Base-by-base conservation (phyloP, 2,888 invertebrate species). In the Campoplex nolae region DNA sequence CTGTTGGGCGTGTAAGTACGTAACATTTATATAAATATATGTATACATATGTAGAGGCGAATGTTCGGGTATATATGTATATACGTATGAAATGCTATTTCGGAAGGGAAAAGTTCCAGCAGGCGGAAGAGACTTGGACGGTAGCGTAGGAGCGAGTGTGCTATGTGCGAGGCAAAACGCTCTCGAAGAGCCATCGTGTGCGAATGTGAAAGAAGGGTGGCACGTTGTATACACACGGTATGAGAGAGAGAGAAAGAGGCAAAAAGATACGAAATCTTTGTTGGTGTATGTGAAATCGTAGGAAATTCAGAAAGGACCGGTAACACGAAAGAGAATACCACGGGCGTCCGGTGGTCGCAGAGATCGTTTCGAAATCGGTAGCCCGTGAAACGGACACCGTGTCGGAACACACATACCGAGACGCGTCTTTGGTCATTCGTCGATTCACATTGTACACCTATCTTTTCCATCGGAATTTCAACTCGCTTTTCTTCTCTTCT, bases 371-470 rank as follows among this genome's bases (percentile, higher is more conserved):
- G 78, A 56, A 78, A 84, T 84, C 84, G 84, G 86, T 75, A 77
- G 86, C 62, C 78, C 86, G 81, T 84, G 86, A 87, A 84, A 84
- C 84, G 78, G 84, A 87, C 84, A 87, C 84, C 81, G 68, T 82
- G 84, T 84, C 84, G 54, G 62, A 84, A 70, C 80, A 73, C 56
- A 58, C 67, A 32, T 51, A 56, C 35, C 35, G 48, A 18, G 32
- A 35, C 70, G 18, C n/a, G 32, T 71, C 48, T 62, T 73, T 65
- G 48, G 58, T 74, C 73, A 65, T 81, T 51, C 73, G 48, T 74
- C 67, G 38, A 35, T 75, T 82, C 67, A 45, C 71, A 38, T 73
- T 76, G 38, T 38, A 80, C 80, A 65, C 65, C 65, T 67, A 73
- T 78, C 32, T 77, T 45, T 62, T 35, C 68, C 54, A 62, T 67